Conservation (phyloP, 2,888 invertebrate genomes). For the Harpalus rufipes region DNA sequence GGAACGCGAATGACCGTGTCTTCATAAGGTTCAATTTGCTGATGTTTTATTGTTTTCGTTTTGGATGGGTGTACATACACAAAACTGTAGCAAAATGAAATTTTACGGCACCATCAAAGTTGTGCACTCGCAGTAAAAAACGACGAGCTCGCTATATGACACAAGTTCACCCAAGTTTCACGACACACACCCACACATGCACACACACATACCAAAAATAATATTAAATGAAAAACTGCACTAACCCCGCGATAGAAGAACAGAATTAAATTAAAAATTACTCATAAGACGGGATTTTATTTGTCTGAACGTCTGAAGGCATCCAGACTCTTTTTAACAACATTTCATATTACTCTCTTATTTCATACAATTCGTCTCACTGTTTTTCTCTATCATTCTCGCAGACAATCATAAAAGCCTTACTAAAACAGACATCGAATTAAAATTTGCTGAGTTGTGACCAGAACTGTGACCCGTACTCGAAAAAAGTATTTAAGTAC, state of each 20-base stretch:
- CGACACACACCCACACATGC: background rate
- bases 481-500: too few species aligned
- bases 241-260: conserved; percentile 6
- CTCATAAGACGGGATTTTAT: conserved; percentile 26
- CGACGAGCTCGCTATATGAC: conserved; percentile 37
- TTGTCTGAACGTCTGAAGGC: conserved; percentile 19
- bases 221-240: conserved; percentile 41
- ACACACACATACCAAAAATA: background rate
- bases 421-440: background rate
- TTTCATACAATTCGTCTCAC: background rate
- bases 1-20: conserved; percentile 55
- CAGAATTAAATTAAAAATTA: conserved; percentile 41
- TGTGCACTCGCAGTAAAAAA: conserved; percentile 44
- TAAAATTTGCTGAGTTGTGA: background rate
- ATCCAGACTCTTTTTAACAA: background rate
- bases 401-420: background rate
- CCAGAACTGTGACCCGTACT: too few species aligned
- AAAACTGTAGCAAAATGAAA: conserved; percentile 63
- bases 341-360: background rate
- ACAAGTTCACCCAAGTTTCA: conserved; percentile 38
- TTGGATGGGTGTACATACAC: conserved; percentile 54
- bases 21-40: conserved; percentile 56
- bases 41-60: conserved; percentile 53
- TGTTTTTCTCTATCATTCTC: background rate
- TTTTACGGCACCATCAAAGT: conserved; percentile 63